Percentiles rank a stretch among this genome's conserved stretches.
Conservation (phyloP, 2,797 vertebrate species). For the Nothura maculosa region DNA sequence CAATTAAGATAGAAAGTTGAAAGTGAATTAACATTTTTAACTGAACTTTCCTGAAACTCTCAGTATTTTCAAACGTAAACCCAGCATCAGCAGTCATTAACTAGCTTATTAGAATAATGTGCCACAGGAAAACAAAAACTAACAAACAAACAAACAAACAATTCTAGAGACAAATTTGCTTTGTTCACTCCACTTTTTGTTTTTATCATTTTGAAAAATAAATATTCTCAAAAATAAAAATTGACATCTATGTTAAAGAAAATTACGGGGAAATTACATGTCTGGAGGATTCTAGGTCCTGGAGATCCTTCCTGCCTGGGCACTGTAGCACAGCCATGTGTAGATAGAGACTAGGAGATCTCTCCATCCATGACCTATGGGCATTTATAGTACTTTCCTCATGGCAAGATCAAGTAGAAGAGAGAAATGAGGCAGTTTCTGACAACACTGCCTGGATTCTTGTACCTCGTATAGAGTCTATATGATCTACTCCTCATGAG, state of each 20-base stretch:
- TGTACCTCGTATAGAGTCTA: too few species aligned
- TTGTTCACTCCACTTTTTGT: rapidly evolving
- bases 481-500: too few species aligned
- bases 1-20: rapidly evolving
- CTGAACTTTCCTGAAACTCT: neutral
- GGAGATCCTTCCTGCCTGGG: neutral
- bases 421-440: too few species aligned
- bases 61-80: neutral
- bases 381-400: too few species aligned
- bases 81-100: neutral
- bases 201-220: neutral
- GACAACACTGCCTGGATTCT: too few species aligned
- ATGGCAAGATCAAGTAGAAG: too few species aligned
- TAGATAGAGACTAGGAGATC: too few species aligned
- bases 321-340: neutral
- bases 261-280: neutral
- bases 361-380: too few species aligned
- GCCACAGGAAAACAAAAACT: too few species aligned
- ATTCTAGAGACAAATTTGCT: neutral
- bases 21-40: neutral
- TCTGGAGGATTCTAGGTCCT: neutral
- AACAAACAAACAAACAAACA: too few species aligned
- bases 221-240: neutral
- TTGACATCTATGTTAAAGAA: neutral
- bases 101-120: neutral